A percentile compares a stretch with the other conserved stretches of the same genome.
These are phyloP conservation scores for Semicossyphus pulcher DNA, from an alignment of 2,113 vertebrate genomes.

Conservation along the genomic window DNA sequence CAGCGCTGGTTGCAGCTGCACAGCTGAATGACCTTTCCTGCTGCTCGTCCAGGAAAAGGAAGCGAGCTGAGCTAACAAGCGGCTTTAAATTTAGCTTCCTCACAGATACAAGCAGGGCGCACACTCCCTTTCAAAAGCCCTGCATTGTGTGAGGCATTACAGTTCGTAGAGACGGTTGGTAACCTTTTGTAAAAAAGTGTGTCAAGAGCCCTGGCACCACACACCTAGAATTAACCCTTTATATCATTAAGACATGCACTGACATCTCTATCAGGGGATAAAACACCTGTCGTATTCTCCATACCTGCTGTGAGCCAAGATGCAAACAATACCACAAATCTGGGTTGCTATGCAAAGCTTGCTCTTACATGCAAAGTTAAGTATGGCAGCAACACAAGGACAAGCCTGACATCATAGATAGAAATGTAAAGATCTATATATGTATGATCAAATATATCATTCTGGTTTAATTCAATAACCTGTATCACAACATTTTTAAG, in stretches of 20 bases:
- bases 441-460: too few relatives aligned
- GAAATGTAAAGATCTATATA: too few relatives aligned
- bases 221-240: not conserved
- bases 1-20: constrained; percentile 59
- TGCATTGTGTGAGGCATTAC: not conserved
- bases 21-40: constrained; percentile 75
- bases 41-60: constrained; percentile 82
- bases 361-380: too few relatives aligned
- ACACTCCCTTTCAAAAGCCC: constrained; percentile 1
- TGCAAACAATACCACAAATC: constrained; percentile 56
- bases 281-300: constrained; percentile 22
- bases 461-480: not conserved
- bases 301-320: constrained; percentile 47
- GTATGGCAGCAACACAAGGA: too few relatives aligned
- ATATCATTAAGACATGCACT: not conserved
- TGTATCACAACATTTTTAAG: not conserved
- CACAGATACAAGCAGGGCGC: not conserved
- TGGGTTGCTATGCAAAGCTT: constrained; percentile 67
- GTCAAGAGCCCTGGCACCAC: not conserved
- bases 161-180: not conserved
- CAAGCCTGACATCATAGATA: not conserved
- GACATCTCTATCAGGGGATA: constrained; percentile 15
- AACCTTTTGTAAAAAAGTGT: constrained; percentile 6
- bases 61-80: constrained; percentile 78
- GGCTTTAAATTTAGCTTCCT: constrained; percentile 52